Percentiles rank a stretch among this genome's conserved stretches.
Evolutionary conservation across 2,113 vertebrate species (phyloP).

Genomic region (Vicugna pacos): DNA sequence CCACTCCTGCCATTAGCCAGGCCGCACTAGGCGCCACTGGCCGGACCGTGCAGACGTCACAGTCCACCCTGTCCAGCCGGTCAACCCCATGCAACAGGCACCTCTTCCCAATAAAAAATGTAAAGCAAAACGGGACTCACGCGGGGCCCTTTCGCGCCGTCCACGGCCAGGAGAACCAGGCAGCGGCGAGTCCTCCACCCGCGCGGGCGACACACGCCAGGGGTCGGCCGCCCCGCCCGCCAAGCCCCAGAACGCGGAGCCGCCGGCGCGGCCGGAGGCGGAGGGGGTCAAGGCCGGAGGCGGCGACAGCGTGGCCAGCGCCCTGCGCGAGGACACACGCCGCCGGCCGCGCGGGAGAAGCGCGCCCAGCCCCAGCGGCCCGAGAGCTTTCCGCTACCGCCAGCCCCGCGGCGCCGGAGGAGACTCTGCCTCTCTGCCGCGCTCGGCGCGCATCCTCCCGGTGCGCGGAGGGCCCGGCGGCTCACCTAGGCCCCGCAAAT

Average conservation of each 20-base stretch:
- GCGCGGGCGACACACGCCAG: constrained; percentile 96
- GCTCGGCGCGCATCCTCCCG: constrained; percentile 85
- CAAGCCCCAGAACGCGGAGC: constrained; percentile 94
- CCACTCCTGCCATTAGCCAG: constrained; percentile 92
- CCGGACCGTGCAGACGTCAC: constrained; percentile 94
- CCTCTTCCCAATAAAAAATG: constrained; percentile 96
- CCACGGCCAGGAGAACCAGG: constrained; percentile 89
- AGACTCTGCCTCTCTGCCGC: constrained; percentile 86
- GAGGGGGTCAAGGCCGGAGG: constrained; percentile 93
- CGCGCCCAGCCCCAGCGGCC: constrained; percentile 89
- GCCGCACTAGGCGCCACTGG: constrained; percentile 91
- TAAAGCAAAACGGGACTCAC: constrained; percentile 96
- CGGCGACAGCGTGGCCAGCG: constrained; percentile 86
- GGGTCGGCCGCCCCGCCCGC: constrained; percentile 94
- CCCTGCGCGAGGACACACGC: constrained; percentile 87
- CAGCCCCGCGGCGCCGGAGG: constrained; percentile 93
- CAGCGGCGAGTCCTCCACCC: constrained; percentile 94
- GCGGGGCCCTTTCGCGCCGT: constrained; percentile 91
- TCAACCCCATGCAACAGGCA: constrained; percentile 94
- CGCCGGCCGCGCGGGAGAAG: constrained; percentile 87
- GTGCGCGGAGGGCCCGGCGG: constrained; percentile 86
- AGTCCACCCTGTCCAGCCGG: constrained; percentile 93
- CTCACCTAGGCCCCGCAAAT: constrained; percentile 87
- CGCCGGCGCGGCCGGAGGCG: constrained; percentile 86
- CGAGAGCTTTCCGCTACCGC: not conserved